Evolutionary conservation across 2,888 invertebrate genomes (phyloP).

Genomic region (Drosophila paranaensis): DNA sequence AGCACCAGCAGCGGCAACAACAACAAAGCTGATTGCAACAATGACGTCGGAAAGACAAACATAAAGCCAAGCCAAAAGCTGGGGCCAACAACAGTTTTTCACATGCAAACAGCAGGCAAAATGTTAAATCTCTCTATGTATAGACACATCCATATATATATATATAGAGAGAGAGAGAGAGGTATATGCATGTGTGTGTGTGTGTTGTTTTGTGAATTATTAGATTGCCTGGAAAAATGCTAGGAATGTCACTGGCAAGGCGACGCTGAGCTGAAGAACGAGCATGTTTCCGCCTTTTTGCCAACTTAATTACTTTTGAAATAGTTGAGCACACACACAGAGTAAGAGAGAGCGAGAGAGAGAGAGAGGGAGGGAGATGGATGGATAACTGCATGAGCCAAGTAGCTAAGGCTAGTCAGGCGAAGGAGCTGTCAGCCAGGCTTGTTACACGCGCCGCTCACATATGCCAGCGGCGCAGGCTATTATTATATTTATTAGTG

Average conservation of each 20-base stretch:
- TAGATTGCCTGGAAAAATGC: constrained; percentile 72
- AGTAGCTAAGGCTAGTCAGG: constrained; percentile 27
- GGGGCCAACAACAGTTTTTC: constrained; percentile 41
- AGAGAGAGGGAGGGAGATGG: constrained; percentile 18
- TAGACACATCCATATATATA: neutral
- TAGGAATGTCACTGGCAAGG: constrained; percentile 38
- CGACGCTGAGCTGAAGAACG: constrained; percentile 28
- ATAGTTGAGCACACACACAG: constrained; percentile 61
- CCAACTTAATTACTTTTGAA: constrained; percentile 77
- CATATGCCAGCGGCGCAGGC: constrained; percentile 31
- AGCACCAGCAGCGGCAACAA: constrained; percentile 26
- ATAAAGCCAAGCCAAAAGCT: constrained; percentile 34
- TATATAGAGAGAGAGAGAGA: neutral
- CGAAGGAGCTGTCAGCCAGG: constrained; percentile 5
- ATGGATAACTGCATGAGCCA: constrained; percentile 21
- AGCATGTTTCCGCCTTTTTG: constrained; percentile 60
- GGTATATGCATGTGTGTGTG: constrained; percentile 8
- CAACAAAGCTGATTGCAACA: constrained; percentile 47
- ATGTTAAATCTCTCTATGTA: constrained; percentile 12
- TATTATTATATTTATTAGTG: constrained; percentile 51
- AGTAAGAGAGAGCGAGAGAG: constrained; percentile 8
- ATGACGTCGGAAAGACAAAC: constrained; percentile 44
- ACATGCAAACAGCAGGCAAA: constrained; percentile 28
- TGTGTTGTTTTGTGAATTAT: constrained; percentile 61
- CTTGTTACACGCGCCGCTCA: constrained; percentile 11